phyloP scores from a whole-genome alignment of 2,888 invertebrate species.

The Pseudeuparius sepicola region DNA sequence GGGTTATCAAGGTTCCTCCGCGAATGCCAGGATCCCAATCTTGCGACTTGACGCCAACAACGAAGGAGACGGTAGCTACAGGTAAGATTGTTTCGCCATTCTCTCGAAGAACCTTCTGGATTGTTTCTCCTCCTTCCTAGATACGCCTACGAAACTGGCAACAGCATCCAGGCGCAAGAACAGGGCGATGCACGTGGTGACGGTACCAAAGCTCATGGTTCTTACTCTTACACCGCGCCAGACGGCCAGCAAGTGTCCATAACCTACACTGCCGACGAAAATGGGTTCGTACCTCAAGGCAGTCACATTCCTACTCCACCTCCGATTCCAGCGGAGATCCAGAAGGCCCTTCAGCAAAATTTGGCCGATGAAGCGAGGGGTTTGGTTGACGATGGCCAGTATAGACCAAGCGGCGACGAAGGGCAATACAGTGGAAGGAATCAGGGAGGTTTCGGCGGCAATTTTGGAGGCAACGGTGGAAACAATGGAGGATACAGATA shows the following conservation, averaged over 20 bases:
- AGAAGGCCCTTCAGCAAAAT: conserved; percentile 33
- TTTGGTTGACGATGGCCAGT: conserved; percentile 27
- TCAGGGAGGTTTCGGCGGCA: neutral
- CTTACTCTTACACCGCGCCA: conserved; percentile 29
- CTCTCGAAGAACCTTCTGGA: no score
- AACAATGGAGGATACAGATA: conserved; percentile 4
- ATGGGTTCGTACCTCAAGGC: conserved; percentile 46
- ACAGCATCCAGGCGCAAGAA: conserved; percentile 41
- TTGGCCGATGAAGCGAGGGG: conserved; percentile 28
- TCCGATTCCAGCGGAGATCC: conserved; percentile 48
- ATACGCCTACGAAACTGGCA: conserved; percentile 46
- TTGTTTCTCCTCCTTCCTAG: conserved; percentile 14
- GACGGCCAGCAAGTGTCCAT: conserved; percentile 29
- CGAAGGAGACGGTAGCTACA: conserved; percentile 31
- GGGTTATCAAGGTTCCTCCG: conserved; percentile 9
- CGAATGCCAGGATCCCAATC: conserved; percentile 15
- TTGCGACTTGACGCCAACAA: conserved; percentile 28
- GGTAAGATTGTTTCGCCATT: conserved; percentile 12
- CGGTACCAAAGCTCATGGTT: conserved; percentile 28
- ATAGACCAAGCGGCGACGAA: conserved; percentile 25
- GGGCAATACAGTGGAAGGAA: conserved; percentile 16
- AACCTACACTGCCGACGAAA: conserved; percentile 45
- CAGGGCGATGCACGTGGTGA: conserved; percentile 30
- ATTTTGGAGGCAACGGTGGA: neutral
- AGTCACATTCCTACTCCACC: conserved; percentile 49